phyloP scores from a whole-genome alignment of 2,888 invertebrate genomes.

The Embidobia sp. region DNA sequence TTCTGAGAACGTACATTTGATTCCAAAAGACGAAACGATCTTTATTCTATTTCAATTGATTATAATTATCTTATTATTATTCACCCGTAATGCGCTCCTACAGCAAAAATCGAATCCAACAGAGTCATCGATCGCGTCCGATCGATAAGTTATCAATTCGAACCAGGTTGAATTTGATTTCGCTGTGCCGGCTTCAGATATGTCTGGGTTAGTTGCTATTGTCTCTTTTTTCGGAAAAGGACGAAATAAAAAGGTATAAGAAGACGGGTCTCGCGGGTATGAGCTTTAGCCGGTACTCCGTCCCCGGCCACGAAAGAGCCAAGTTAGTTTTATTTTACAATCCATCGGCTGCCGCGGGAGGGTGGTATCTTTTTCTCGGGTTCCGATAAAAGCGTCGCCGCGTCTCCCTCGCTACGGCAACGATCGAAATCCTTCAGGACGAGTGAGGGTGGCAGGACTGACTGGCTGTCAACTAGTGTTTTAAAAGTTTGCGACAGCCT shows the following conservation, averaged over 20 bases:
- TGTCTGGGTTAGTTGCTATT: conserved; percentile 15
- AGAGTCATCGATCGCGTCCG: neutral
- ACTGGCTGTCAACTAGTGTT: conserved; percentile 81
- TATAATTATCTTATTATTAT: too few species aligned
- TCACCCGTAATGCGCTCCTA: too few species aligned
- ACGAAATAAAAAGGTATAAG: conserved; percentile 68
- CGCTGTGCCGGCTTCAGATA: conserved; percentile 15
- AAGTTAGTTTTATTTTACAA: conserved; percentile 82
- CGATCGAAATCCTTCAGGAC: conserved; percentile 71
- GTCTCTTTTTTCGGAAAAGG: conserved; percentile 21
- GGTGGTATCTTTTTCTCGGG: conserved; percentile 66
- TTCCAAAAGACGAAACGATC: too few species aligned
- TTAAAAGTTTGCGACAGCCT: conserved; percentile 82
- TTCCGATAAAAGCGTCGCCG: conserved; percentile 43
- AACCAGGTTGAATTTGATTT: conserved; percentile 19
- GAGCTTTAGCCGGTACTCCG: conserved; percentile 78
- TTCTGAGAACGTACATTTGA: too few species aligned
- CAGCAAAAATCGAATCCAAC: too few species aligned
- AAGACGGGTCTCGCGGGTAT: conserved; percentile 77
- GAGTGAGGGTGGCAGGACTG: conserved; percentile 68
- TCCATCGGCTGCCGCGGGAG: conserved; percentile 77
- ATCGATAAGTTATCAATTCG: conserved; percentile 26
- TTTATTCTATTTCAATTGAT: too few species aligned
- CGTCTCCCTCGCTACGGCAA: conserved; percentile 56
- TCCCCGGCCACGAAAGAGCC: conserved; percentile 77